Evolutionary conservation across 2,113 vertebrate genomes (phyloP), one percentile per base, ranked within the genome.

Genomic region (Engraulis encrasicolus): DNA sequence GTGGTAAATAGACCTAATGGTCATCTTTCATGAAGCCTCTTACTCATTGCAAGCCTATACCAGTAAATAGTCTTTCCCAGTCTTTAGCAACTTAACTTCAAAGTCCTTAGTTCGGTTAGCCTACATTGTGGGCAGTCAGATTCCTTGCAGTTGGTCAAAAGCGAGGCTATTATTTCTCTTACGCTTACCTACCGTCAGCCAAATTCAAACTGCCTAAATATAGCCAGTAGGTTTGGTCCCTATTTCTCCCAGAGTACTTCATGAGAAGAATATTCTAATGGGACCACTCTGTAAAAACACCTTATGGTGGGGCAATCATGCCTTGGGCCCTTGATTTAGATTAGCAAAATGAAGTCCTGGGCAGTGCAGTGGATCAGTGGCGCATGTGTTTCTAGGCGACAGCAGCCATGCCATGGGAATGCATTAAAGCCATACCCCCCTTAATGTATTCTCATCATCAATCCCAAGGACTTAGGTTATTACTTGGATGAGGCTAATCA

Each of bases 401-500:
- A 74, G 66, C 31, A 2, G 17, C 66, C 27, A 74, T 74, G 34
- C 27, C 66, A 74, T 31, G 18, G 15, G 11, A 66, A 74, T 74
- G 66, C 27, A 34, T 74, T 74, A 74, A 34, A 36, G 27, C 34
- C 23, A 34, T 36, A 74, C 31, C 31, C 66, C 15, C 27, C n/a
- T n/a, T 74, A 34, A 74, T 74, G 66, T 34, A 31, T 74, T 74
- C 66, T 74, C 66, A 17, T 34, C 66, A 31, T 74, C 66, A 74
- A 74, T 74, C 27, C 31, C 9, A 74, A 74, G 66, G 66, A 74
- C 66, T 74, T 27, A 12, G 40, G 40, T 45, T 34, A 74, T 34
- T 34, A 71, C 27, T 5, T 9, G 54, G 80, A 81, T 52, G 49
- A 48, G 85, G 82, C 61, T 77, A 38, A 58, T 84, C 78, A 38